Conservation (phyloP, 2,888 invertebrate species). For the Choreutis nemorana region DNA sequence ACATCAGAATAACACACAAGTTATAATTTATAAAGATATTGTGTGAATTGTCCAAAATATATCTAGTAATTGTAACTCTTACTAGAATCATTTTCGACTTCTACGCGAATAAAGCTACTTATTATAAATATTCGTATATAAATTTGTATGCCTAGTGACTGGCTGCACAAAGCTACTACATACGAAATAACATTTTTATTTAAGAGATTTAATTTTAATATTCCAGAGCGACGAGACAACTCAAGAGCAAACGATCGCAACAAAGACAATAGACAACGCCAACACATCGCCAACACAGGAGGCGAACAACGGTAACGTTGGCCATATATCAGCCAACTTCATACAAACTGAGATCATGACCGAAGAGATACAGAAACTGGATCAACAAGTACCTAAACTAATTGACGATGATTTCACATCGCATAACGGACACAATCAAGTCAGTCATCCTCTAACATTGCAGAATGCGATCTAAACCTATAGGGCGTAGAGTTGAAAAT, state of each 20-base stretch:
- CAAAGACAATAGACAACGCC: conserved; percentile 21
- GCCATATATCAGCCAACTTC: conserved; percentile 44
- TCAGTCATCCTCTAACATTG: conserved; percentile 47
- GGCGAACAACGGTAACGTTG: conserved; percentile 42
- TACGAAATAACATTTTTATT: not conserved
- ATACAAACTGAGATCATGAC: conserved; percentile 40
- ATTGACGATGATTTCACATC: conserved; percentile 47
- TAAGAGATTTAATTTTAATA: not conserved
- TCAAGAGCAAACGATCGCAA: conserved; percentile 26
- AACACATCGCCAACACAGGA: conserved; percentile 14
- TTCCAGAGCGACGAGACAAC: conserved; percentile 41
- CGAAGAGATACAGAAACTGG: conserved; percentile 25
- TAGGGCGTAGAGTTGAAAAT: conserved; percentile 24
- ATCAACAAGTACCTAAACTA: conserved; percentile 16
- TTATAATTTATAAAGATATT: too few species aligned
- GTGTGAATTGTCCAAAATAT: too few species aligned
- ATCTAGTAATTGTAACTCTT: too few species aligned
- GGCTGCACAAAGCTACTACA: not conserved
- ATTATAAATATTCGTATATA: too few species aligned
- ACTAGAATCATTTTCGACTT: too few species aligned
- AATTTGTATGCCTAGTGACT: too few species aligned
- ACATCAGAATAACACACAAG: too few species aligned
- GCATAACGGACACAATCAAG: conserved; percentile 56
- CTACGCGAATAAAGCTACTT: too few species aligned
- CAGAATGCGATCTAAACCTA: conserved; percentile 46